Evolutionary conservation across 2,113 vertebrate species (phyloP).

Genomic region (Psophia crepitans): DNA sequence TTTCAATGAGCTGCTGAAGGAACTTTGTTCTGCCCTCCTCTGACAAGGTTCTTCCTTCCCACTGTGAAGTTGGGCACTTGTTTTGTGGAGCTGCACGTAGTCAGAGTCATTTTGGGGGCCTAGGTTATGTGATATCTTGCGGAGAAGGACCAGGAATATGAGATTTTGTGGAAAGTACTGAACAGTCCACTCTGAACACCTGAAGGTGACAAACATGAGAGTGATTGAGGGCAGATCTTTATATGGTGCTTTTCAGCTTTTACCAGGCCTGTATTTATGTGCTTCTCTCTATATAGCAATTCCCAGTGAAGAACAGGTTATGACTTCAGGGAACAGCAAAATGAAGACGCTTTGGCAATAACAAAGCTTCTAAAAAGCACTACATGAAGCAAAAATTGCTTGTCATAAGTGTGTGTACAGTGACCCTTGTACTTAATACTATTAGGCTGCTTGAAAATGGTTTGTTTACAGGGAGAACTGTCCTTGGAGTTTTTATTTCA

Average conservation of each 20-base stretch:
- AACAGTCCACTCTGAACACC: fast-evolving
- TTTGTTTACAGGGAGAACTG: neutral
- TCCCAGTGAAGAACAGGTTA: neutral
- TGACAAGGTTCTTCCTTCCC: neutral
- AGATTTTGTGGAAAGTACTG: neutral
- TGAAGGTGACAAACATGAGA: neutral
- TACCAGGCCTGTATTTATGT: fast-evolving
- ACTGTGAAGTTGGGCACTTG: neutral
- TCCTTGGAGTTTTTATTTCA: neutral
- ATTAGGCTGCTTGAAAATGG: neutral
- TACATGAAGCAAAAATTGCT: neutral
- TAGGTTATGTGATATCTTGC: neutral
- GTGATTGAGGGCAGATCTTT: neutral
- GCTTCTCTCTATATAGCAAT: neutral
- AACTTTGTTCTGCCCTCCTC: neutral
- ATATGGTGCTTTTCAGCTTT: neutral
- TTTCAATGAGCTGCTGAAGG: neutral
- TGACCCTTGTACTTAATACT: neutral
- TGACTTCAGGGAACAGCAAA: neutral
- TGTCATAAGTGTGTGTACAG: neutral
- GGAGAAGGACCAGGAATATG: neutral
- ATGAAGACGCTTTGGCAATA: neutral
- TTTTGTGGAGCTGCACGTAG: neutral
- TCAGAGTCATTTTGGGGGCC: neutral
- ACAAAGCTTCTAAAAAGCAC: neutral